Conservation (phyloP, 2,888 invertebrate genomes). For the Antheraea yamamai region DNA sequence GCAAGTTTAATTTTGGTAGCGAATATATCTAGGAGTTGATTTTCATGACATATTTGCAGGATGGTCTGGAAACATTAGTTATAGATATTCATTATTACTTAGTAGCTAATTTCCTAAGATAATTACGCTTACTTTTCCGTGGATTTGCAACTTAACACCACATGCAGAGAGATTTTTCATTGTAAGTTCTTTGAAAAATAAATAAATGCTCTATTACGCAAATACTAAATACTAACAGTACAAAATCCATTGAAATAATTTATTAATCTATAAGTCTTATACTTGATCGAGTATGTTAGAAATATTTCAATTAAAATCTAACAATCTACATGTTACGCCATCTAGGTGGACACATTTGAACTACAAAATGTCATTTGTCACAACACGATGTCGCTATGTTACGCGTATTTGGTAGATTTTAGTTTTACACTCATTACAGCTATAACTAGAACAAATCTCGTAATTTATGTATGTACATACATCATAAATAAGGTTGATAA, state of each 20-base stretch:
- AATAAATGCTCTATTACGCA: background rate
- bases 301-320: background rate
- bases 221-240: background rate
- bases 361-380: slow-evolving; percentile 66
- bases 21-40: background rate
- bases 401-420: slow-evolving; percentile 28
- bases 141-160: no score
- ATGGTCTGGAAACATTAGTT: background rate
- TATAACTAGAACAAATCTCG: background rate
- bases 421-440: background rate
- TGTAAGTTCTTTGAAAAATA: background rate
- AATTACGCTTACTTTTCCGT: background rate
- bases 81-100: background rate
- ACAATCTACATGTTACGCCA: slow-evolving; percentile 51
- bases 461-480: background rate
- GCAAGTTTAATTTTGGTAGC: background rate
- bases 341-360: slow-evolving; percentile 55
- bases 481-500: background rate
- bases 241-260: background rate
- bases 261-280: background rate
- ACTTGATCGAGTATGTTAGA: background rate
- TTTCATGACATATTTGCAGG: background rate
- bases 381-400: slow-evolving; percentile 79
- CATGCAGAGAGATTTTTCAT: no score
- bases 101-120: background rate